Conservation (phyloP, 2,888 invertebrate genomes). For the Creontiades dilutus region DNA sequence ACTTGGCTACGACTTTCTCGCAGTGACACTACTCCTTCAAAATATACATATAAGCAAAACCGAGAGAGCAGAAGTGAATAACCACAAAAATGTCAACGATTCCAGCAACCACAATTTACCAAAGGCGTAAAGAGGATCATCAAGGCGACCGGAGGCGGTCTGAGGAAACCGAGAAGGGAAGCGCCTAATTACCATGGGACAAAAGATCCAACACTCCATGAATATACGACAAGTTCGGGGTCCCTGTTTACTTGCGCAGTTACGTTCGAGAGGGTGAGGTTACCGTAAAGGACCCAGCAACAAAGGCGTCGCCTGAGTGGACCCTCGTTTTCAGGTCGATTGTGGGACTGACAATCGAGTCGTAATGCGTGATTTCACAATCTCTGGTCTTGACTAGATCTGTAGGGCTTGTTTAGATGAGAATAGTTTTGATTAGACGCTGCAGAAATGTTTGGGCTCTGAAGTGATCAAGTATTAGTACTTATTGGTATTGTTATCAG, state of each 20-base stretch:
- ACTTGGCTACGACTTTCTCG: too few species aligned
- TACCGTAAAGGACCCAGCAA: background rate
- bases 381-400: too few species aligned
- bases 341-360: background rate
- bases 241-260: background rate
- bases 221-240: background rate
- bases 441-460: too few species aligned
- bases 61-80: too few species aligned
- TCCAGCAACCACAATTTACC: too few species aligned
- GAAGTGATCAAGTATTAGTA: too few species aligned
- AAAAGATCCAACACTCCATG: slow-evolving; percentile 1
- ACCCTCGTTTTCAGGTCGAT: background rate
- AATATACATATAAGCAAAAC: too few species aligned
- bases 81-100: too few species aligned
- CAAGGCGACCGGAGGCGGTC: background rate
- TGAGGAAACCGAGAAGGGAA: background rate
- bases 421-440: too few species aligned
- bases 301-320: background rate
- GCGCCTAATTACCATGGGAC: background rate
- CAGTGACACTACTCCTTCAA: too few species aligned
- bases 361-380: background rate
- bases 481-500: too few species aligned
- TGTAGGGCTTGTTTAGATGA: too few species aligned
- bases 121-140: background rate
- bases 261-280: background rate